phyloP scores from a whole-genome alignment of 92 coral and sea anemone genomes.

The Phenganax marumi region DNA sequence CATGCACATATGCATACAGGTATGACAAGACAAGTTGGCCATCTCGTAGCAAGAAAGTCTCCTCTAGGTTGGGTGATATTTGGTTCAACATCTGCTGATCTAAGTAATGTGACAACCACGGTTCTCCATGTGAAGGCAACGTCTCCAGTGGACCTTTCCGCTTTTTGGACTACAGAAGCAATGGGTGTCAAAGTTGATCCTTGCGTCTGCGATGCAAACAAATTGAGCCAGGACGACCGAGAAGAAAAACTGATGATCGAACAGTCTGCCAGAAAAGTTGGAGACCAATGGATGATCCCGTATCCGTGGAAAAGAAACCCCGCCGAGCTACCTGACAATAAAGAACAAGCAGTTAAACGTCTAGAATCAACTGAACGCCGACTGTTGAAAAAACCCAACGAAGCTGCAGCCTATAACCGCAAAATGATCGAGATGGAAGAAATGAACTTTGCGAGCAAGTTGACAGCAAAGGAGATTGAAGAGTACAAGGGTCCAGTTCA shows the following conservation, averaged over 20 bases:
- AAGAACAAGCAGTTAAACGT: neutral
- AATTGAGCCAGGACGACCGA: slow-evolving; percentile 56
- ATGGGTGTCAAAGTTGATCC: slow-evolving; percentile 65
- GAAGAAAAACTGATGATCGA: slow-evolving; percentile 50
- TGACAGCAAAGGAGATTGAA: slow-evolving; percentile 43
- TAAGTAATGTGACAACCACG: slow-evolving; percentile 2
- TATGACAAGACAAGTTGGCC: too few relatives aligned
- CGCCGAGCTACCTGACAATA: slow-evolving; percentile 7
- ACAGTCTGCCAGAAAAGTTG: slow-evolving; percentile 28
- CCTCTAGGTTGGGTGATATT: slow-evolving; percentile 64
- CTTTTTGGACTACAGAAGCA: slow-evolving; percentile 58
- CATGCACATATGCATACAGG: too few relatives aligned
- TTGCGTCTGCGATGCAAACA: slow-evolving; percentile 64
- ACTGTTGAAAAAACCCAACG: slow-evolving; percentile 39
- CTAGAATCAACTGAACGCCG: slow-evolving; percentile 29
- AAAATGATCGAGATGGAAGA: slow-evolving; percentile 52
- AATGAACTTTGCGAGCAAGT: slow-evolving; percentile 52
- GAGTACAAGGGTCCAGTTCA: neutral
- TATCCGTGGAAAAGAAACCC: slow-evolving; percentile 49
- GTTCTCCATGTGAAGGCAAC: slow-evolving; percentile 45
- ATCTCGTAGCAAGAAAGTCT: neutral
- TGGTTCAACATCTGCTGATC: slow-evolving; percentile 43
- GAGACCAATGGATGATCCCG: slow-evolving; percentile 35
- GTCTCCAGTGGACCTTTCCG: slow-evolving; percentile 47
- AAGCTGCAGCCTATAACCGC: slow-evolving; percentile 44